These are phyloP conservation scores for Odobenus rosmarus DNA, from an alignment of 2,113 vertebrate genomes.

Conservation along the genomic window DNA sequence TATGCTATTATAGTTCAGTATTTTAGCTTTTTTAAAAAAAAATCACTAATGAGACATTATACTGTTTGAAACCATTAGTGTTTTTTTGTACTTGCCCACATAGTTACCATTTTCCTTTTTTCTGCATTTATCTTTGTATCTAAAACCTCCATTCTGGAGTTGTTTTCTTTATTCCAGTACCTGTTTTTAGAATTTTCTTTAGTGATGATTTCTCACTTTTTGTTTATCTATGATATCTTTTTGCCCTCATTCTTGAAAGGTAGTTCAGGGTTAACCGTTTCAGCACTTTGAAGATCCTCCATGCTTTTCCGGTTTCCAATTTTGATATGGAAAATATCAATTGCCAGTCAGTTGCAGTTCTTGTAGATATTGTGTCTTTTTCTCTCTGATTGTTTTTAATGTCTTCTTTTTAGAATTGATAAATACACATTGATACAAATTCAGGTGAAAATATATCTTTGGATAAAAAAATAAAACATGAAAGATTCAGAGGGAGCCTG, in stretches of 20 bases:
- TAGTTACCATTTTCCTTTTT: not conserved
- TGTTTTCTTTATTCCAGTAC: slow-evolving; percentile 8
- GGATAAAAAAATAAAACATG: not conserved
- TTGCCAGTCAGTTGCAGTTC: not conserved
- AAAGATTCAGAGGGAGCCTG: not conserved
- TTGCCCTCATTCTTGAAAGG: not conserved
- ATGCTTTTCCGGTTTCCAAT: not conserved
- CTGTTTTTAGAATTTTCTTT: slow-evolving; percentile 14
- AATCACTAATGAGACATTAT: not conserved
- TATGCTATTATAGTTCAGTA: not conserved
- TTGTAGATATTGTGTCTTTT: not conserved
- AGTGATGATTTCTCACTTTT: not conserved
- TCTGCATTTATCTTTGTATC: not conserved
- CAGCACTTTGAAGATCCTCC: not conserved
- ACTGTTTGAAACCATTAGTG: not conserved
- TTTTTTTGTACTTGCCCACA: not conserved
- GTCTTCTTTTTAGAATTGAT: not conserved
- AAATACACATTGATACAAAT: not conserved
- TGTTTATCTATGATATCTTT: slow-evolving; percentile 20
- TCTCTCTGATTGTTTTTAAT: not conserved
- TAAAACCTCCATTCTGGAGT: not conserved
- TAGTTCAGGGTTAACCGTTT: not conserved
- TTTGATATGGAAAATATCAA: slow-evolving; percentile 20
- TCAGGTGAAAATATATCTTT: not conserved
- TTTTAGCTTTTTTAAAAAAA: not conserved